Evolutionary conservation across 2,888 invertebrate species (phyloP).

Genomic region (Cordylochernes scorpioides): DNA sequence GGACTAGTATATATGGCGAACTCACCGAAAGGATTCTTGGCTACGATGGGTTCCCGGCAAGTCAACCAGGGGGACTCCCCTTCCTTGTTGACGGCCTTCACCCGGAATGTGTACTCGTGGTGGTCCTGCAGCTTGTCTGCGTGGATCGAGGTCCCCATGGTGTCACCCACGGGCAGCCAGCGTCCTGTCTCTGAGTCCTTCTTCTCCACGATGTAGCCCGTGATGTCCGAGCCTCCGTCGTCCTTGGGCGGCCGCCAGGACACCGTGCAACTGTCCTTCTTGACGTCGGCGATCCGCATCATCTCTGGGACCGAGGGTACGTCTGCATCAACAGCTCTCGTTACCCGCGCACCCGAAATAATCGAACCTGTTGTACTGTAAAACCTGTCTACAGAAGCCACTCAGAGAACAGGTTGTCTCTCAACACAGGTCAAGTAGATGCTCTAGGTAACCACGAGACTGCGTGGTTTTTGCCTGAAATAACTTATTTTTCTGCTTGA

Average conservation of each 20-base stretch:
- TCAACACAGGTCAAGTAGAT: not conserved
- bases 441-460: too few relatives aligned
- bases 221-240: conserved; percentile 59
- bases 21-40: conserved; percentile 79
- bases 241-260: conserved; percentile 73
- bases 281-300: conserved; percentile 40
- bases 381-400: too few relatives aligned
- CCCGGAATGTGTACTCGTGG: conserved; percentile 90
- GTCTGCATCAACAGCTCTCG: conserved; percentile 31
- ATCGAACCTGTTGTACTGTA: too few relatives aligned
- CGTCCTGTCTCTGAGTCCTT: conserved; percentile 85
- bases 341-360: too few relatives aligned
- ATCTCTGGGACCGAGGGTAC: conserved; percentile 22
- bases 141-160: conserved; percentile 45
- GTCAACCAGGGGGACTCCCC: conserved; percentile 84
- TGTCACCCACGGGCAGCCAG: conserved; percentile 81
- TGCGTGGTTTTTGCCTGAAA: too few relatives aligned
- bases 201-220: conserved; percentile 77
- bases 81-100: conserved; percentile 86
- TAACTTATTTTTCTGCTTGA: too few relatives aligned
- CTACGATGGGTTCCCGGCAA: conserved; percentile 62
- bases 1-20: conserved; percentile 1
- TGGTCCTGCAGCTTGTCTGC: conserved; percentile 72
- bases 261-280: conserved; percentile 67
- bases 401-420: not conserved